Conservation (phyloP, 2,113 vertebrate species). For the Lamprologus tigripictilis region DNA sequence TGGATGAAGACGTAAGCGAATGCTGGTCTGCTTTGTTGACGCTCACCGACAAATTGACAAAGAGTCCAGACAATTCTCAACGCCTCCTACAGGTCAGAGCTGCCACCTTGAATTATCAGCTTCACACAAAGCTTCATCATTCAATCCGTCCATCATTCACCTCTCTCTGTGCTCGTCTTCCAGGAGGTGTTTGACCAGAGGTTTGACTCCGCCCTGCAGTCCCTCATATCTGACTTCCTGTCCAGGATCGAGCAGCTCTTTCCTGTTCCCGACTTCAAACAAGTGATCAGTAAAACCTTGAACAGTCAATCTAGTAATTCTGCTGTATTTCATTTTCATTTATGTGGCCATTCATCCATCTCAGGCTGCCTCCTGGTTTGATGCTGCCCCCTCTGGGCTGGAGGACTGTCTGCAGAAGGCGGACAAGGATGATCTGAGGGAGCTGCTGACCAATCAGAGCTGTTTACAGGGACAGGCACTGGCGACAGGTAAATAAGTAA, state of each 20-base stretch:
- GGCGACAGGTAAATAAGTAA: neutral
- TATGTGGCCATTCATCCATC: neutral
- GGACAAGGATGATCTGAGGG: neutral
- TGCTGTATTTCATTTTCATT: neutral
- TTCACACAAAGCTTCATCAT: neutral
- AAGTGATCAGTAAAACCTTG: constrained; percentile 2
- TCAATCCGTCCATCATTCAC: neutral
- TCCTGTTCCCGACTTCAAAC: constrained; percentile 53
- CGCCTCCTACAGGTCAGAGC: constrained; percentile 65
- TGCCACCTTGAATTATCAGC: neutral
- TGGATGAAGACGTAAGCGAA: neutral
- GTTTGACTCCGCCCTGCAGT: constrained; percentile 49
- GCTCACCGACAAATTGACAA: neutral
- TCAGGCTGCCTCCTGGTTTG: constrained; percentile 46
- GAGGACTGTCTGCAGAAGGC: constrained; percentile 33
- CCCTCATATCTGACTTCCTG: constrained; percentile 47
- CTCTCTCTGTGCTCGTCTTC: neutral
- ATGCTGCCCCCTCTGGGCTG: constrained; percentile 6
- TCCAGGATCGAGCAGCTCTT: constrained; percentile 53
- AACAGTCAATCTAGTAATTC: neutral
- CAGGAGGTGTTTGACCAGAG: constrained; percentile 53
- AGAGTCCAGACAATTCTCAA: neutral
- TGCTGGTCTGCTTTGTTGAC: neutral
- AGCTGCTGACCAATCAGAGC: constrained; percentile 49
- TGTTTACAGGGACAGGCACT: neutral